Evolutionary conservation across 2,113 vertebrate species (phyloP).

Genomic region (Paralichthys olivaceus): DNA sequence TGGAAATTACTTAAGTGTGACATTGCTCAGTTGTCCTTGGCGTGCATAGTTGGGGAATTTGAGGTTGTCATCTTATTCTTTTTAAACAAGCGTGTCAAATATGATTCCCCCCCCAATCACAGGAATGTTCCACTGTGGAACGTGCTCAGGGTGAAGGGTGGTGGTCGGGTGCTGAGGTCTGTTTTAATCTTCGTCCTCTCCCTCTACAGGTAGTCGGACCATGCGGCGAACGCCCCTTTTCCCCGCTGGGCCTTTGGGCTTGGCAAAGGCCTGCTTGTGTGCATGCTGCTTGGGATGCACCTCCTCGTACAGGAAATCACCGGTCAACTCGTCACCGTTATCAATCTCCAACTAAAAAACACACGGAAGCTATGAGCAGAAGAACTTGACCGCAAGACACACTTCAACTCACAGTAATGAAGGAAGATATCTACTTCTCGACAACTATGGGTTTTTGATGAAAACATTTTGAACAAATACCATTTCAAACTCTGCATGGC

Average conservation of each 20-base stretch:
- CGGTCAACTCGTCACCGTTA: slow-evolving; percentile 92
- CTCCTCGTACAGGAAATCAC: slow-evolving; percentile 95
- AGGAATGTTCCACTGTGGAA: slow-evolving; percentile 79
- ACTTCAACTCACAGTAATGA: too few relatives aligned
- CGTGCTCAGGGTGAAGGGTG: slow-evolving; percentile 41
- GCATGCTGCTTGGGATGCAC: slow-evolving; percentile 97
- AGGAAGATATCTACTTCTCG: too few relatives aligned
- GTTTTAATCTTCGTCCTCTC: slow-evolving; percentile 82
- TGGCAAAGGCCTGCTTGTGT: slow-evolving; percentile 95
- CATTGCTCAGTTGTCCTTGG: slow-evolving; percentile 77
- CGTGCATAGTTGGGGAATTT: slow-evolving; percentile 80
- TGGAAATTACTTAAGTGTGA: slow-evolving; percentile 64
- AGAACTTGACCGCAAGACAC: too few relatives aligned
- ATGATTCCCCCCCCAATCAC: slow-evolving; percentile 46
- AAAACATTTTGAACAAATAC: too few relatives aligned
- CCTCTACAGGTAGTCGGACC: slow-evolving; percentile 88
- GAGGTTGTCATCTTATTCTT: slow-evolving; percentile 55
- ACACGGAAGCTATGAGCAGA: neutral
- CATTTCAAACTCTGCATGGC: too few relatives aligned
- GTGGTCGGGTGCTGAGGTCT: slow-evolving; percentile 50
- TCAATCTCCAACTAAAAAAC: slow-evolving; percentile 93
- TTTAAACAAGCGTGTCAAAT: slow-evolving; percentile 67
- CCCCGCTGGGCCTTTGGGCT: slow-evolving; percentile 93
- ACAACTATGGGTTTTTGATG: too few relatives aligned
- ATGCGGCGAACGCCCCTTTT: slow-evolving; percentile 93